A percentile compares a stretch with the other conserved stretches of the same genome.
phyloP scores from a whole-genome alignment of 2,797 vertebrate genomes.

The Lates japonicus region DNA sequence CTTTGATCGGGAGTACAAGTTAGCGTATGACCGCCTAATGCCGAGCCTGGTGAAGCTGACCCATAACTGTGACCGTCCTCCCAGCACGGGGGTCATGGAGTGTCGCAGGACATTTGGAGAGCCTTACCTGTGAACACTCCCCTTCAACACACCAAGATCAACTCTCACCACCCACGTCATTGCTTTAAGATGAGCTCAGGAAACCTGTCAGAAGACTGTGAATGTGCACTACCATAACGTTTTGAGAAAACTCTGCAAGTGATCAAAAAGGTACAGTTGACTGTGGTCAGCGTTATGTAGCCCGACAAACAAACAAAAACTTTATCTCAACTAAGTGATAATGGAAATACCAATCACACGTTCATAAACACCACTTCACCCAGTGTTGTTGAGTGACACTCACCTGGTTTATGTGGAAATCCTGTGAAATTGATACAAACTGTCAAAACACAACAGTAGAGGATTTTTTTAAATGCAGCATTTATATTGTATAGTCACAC shows the following conservation, averaged over 20 bases:
- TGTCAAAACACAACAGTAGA: conserved; percentile 74
- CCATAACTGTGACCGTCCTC: conserved; percentile 95
- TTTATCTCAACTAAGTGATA: neutral
- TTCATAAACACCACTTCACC: conserved; percentile 22
- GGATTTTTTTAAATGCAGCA: conserved; percentile 71
- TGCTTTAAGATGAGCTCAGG: conserved; percentile 76
- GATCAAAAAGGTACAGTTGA: neutral
- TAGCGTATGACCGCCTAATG: conserved; percentile 94
- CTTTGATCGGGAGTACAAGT: conserved; percentile 97
- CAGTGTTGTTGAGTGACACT: neutral
- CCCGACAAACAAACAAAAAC: conserved; percentile 4
- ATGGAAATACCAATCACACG: conserved; percentile 18
- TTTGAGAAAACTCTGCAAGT: neutral
- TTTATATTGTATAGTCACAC: conserved; percentile 81
- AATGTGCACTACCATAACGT: conserved; percentile 40
- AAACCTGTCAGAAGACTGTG: conserved; percentile 64
- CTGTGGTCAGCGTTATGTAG: conserved; percentile 37
- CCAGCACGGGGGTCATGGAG: conserved; percentile 96
- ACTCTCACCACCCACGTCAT: neutral
- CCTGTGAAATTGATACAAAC: conserved; percentile 56
- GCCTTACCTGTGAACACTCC: conserved; percentile 85
- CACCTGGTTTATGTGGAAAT: conserved; percentile 26
- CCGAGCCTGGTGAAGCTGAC: conserved; percentile 95
- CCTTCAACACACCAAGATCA: neutral
- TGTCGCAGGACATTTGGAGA: conserved; percentile 96